These are phyloP conservation scores for Congeria kusceri DNA, from an alignment of 2,888 invertebrate genomes.

Conservation along the genomic window DNA sequence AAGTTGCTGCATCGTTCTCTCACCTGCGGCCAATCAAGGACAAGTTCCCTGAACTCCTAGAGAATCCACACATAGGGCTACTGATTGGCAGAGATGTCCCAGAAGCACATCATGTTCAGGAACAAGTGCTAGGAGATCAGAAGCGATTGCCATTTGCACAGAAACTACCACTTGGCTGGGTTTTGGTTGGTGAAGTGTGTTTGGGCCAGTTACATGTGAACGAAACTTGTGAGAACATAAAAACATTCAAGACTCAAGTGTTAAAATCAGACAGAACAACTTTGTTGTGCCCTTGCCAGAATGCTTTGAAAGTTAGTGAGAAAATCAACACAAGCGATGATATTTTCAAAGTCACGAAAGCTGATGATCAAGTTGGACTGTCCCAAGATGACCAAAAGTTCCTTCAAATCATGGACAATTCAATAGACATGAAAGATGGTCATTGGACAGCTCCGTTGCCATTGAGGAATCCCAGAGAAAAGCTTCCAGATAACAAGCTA, in stretches of 20 bases:
- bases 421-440: not conserved
- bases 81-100: conserved; percentile 9
- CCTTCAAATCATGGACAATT: conserved; percentile 2
- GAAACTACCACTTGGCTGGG: too few species aligned
- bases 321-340: not conserved
- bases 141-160: too few species aligned
- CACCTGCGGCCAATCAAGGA: not conserved
- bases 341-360: not conserved
- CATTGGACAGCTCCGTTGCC: conserved; percentile 13
- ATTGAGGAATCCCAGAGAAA: not conserved
- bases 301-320: not conserved
- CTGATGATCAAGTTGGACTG: not conserved
- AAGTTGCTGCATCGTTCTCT: not conserved
- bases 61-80: not conserved
- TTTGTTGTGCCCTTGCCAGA: not conserved
- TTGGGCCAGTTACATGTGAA: too few species aligned
- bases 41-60: not conserved
- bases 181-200: too few species aligned
- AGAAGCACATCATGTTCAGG: conserved; percentile 9
- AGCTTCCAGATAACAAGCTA: not conserved
- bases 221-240: not conserved
- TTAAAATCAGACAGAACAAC: not conserved
- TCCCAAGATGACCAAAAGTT: conserved; percentile 10
- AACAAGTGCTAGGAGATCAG: not conserved
- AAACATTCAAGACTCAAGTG: not conserved